A percentile compares a stretch with the other conserved stretches of the same genome.
Evolutionary conservation across 2,888 invertebrate species (phyloP).

Genomic region (Apamea epomidion): DNA sequence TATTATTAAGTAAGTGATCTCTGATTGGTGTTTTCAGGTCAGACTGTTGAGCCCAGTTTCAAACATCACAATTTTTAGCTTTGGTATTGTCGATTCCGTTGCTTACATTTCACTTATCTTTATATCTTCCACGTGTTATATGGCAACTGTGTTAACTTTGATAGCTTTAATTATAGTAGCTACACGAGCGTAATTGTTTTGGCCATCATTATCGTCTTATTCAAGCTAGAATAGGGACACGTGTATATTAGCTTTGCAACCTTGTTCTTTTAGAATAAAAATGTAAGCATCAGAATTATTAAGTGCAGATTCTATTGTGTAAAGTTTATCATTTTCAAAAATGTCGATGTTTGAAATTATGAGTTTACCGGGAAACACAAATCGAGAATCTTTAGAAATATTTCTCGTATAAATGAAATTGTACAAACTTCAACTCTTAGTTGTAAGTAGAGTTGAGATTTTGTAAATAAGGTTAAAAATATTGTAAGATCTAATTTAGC

Average conservation of each 20-base stretch:
- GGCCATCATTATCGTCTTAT: neutral
- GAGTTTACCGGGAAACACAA: conserved; percentile 68
- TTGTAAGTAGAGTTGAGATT: conserved; percentile 26
- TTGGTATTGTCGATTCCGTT: conserved; percentile 43
- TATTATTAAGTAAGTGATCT: conserved; percentile 38
- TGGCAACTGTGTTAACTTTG: conserved; percentile 1
- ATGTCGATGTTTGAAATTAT: conserved; percentile 74
- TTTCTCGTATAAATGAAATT: conserved; percentile 34
- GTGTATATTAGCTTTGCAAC: neutral
- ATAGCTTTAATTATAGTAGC: conserved; percentile 24
- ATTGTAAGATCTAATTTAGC: conserved; percentile 37
- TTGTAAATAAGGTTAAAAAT: conserved; percentile 56
- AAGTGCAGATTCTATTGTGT: neutral
- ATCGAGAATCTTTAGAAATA: conserved; percentile 55
- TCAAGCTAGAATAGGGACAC: neutral
- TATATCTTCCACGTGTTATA: neutral
- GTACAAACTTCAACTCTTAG: conserved; percentile 53
- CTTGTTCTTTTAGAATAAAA: conserved; percentile 11
- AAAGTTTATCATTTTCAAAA: conserved; percentile 26
- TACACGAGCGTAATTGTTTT: neutral
- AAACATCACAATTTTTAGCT: conserved; percentile 70
- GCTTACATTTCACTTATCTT: conserved; percentile 29
- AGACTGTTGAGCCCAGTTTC: conserved; percentile 86
- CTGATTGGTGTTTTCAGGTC: conserved; percentile 76
- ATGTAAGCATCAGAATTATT: conserved; percentile 44